Evolutionary conservation across 2,888 invertebrate species (phyloP).

Genomic region (Amphimallon solstitiale): DNA sequence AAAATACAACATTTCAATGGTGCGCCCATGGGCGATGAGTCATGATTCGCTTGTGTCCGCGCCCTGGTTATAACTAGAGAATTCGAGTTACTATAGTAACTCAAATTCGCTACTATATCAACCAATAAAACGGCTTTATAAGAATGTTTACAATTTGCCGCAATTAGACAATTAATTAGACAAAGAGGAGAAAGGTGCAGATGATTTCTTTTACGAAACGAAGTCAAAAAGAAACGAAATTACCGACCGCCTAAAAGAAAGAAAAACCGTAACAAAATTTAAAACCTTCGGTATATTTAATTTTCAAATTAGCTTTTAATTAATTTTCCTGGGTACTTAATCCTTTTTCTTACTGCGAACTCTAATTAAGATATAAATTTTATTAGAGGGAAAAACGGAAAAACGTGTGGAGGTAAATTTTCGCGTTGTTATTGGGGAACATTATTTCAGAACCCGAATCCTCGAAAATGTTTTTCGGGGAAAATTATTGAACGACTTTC

Average conservation of each 20-base stretch:
- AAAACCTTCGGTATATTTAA: constrained; percentile 33
- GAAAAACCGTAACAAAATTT: constrained; percentile 28
- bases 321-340: constrained; percentile 31
- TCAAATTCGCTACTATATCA: too few species aligned
- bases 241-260: not conserved
- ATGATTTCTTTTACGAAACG: too few species aligned
- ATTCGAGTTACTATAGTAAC: too few species aligned
- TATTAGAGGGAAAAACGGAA: constrained; percentile 29
- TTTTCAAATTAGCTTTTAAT: constrained; percentile 35
- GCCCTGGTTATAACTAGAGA: too few species aligned
- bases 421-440: constrained; percentile 31
- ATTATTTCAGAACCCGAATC: constrained; percentile 29
- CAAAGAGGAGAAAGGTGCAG: too few species aligned
- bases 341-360: constrained; percentile 34
- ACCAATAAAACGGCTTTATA: too few species aligned
- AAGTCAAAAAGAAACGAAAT: not conserved
- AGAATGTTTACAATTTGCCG: too few species aligned
- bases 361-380: constrained; percentile 34
- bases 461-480: constrained; percentile 28
- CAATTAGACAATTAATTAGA: too few species aligned
- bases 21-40: too few species aligned
- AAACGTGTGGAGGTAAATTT: constrained; percentile 26
- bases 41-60: too few species aligned
- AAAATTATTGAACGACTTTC: constrained; percentile 34
- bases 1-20: too few species aligned